Base-by-base conservation (phyloP, 2,888 invertebrate species). In the Dryobota labecula region DNA sequence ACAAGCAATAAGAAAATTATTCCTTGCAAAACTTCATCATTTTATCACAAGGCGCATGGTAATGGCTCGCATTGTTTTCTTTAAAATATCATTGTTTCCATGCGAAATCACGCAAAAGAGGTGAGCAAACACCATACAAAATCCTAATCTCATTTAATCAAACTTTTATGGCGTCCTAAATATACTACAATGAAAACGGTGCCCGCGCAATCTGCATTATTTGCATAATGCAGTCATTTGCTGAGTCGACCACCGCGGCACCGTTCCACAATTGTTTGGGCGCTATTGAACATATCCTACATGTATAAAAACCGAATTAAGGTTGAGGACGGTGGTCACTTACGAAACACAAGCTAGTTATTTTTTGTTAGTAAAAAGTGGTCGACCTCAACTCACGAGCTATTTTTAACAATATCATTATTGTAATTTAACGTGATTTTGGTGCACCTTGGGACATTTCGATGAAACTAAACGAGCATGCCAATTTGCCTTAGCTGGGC, bases 251-350 rank as follows among this genome's bases (percentile, higher is more conserved):
- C 36, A 75, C 70, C 45, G 72, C 75, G 9, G 45, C 53, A 41
- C 18, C 57, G 68, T 69, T 68, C 58, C 30, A 67, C 82, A 77
- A 89, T 90, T 87, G 86, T 87, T 80, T 78, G 70, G 68, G 76
- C 74, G 60, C 68, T 56, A 78, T 73, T 67, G 71, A 73, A 69
- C 54, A 66, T 81, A 81, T 84, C 82, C 78, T 73, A 85, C 81
- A 81, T 78, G 60, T 83, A 79, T 68, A 73, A 78, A 71, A 74
- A 77, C 75, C 67, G 78, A 89, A 93, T 92, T 93, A 93, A 91
- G 92, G 93, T 90, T 88, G 88, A 93, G 92, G 92, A 90, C 92
- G 79, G 60, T 68, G 65, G 66, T 81, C 67, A 84, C 71, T 88
- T 89, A 81, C 83, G 84, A 88, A 88, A 90, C 70, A 63, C 70